phyloP scores from a whole-genome alignment of 2,888 invertebrate species.

The Drosophila maculinotata region DNA sequence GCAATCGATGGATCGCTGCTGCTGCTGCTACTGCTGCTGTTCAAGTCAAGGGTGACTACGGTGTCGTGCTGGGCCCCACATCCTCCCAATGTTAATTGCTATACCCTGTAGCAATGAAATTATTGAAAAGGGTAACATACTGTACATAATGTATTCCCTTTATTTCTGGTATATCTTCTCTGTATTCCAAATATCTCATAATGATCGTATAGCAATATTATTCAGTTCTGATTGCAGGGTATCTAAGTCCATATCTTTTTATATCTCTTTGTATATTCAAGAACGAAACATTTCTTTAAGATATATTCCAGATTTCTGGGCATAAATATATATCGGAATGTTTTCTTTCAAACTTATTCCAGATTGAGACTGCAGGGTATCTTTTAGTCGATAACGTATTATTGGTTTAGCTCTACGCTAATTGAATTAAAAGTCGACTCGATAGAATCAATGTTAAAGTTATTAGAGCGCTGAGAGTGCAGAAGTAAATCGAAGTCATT shows the following conservation, averaged over 20 bases:
- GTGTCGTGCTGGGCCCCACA: slow-evolving; percentile 18
- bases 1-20: slow-evolving; percentile 54
- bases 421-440: slow-evolving; percentile 59
- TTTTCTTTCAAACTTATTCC: not conserved
- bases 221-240: too few relatives aligned
- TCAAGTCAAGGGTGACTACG: slow-evolving; percentile 43
- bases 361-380: slow-evolving; percentile 4
- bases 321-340: too few relatives aligned
- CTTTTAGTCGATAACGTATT: slow-evolving; percentile 1
- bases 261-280: too few relatives aligned
- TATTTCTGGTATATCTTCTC: too few relatives aligned
- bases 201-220: too few relatives aligned
- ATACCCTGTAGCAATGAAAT: slow-evolving; percentile 6
- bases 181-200: too few relatives aligned
- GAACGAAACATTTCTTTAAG: too few relatives aligned
- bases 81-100: slow-evolving; percentile 52
- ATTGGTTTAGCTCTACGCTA: slow-evolving; percentile 32
- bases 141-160: too few relatives aligned
- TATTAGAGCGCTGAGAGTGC: slow-evolving; percentile 77
- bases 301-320: too few relatives aligned
- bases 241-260: too few relatives aligned
- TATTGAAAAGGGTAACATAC: too few relatives aligned
- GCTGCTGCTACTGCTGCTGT: slow-evolving; percentile 16
- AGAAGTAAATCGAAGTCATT: slow-evolving; percentile 73
- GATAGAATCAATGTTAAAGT: slow-evolving; percentile 78